Percentiles rank a stretch among this genome's conserved stretches.
Conservation (phyloP, 2,797 vertebrate species). For the Anguilla obscura region DNA sequence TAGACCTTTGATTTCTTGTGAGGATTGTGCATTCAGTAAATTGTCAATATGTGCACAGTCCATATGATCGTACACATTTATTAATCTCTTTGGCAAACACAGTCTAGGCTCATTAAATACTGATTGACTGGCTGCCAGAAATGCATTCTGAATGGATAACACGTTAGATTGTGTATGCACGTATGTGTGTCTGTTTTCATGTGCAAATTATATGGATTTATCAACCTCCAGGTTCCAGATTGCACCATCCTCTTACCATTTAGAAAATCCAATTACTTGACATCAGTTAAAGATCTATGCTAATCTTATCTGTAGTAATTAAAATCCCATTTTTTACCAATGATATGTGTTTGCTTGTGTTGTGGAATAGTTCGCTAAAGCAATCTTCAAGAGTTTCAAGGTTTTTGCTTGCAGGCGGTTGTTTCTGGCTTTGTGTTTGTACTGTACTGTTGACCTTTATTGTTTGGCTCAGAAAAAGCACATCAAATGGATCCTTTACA, state of each 20-base stretch:
- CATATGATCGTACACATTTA: slow-evolving; percentile 23
- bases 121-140: slow-evolving; percentile 17
- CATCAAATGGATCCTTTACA: neutral
- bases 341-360: slow-evolving; percentile 2
- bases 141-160: neutral
- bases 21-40: neutral
- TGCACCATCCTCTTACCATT: neutral
- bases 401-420: neutral
- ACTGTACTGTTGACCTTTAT: slow-evolving; percentile 25
- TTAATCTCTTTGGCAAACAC: slow-evolving; percentile 4
- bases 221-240: slow-evolving; percentile 10
- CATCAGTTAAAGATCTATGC: slow-evolving; percentile 11
- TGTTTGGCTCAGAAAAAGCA: neutral
- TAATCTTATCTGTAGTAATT: neutral
- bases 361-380: slow-evolving; percentile 13
- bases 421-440: slow-evolving; percentile 5
- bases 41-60: slow-evolving; percentile 19
- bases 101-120: slow-evolving; percentile 12
- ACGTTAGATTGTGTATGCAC: neutral
- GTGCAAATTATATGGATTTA: slow-evolving; percentile 9
- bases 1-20: slow-evolving; percentile 26
- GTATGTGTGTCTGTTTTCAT: slow-evolving; percentile 13
- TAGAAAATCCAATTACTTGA: slow-evolving; percentile 27
- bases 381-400: neutral
- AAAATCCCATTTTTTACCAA: neutral